Percentiles rank a stretch among this genome's conserved stretches.
Conservation (phyloP, 2,888 invertebrate genomes). For the Drosophila mayaguana region DNA sequence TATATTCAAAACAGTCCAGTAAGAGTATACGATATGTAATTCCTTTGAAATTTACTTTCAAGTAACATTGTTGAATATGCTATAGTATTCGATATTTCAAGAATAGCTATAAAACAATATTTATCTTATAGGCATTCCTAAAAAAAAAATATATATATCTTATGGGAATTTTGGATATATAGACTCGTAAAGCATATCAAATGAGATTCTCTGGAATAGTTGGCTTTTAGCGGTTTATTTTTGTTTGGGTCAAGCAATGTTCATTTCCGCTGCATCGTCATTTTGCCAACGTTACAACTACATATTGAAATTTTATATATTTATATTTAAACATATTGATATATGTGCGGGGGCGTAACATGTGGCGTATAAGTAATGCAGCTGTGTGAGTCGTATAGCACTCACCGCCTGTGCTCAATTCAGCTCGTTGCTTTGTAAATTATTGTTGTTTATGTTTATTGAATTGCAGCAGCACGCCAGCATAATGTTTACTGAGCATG, state of each 20-base stretch:
- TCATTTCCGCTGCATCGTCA: slow-evolving; percentile 38
- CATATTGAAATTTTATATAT: neutral
- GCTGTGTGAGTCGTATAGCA: slow-evolving; percentile 13
- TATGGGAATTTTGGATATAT: neutral
- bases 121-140: neutral
- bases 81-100: neutral
- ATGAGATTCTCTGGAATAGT: neutral
- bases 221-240: neutral
- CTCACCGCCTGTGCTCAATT: slow-evolving; percentile 36
- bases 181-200: neutral
- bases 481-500: slow-evolving; percentile 17
- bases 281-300: slow-evolving; percentile 8
- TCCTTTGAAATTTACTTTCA: neutral
- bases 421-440: slow-evolving; percentile 30
- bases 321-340: neutral
- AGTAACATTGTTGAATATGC: neutral
- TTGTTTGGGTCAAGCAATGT: slow-evolving; percentile 6
- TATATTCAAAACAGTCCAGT: too few species aligned
- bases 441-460: slow-evolving; percentile 39
- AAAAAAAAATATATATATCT: neutral
- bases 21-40: neutral
- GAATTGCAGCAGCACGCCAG: slow-evolving; percentile 54
- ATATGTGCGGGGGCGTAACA: neutral
- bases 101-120: neutral
- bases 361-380: slow-evolving; percentile 47